Base-by-base conservation (phyloP, 2,888 invertebrate genomes). In the Allacma fusca region DNA sequence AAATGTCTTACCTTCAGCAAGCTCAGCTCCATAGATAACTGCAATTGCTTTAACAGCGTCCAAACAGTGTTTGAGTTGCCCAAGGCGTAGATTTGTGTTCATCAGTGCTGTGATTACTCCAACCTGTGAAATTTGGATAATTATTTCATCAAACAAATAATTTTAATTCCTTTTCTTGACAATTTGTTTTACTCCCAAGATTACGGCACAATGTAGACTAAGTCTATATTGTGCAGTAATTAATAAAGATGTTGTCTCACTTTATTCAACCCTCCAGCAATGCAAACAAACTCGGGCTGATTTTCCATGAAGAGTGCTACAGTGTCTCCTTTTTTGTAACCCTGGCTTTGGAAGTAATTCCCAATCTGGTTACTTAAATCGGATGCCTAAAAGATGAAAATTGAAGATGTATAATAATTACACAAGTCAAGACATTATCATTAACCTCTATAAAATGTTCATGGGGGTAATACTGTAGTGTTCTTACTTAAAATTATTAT, bases 281-380 rank as follows among this genome's bases (percentile, higher is more conserved):
- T 91, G 43, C 92, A 92, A 1, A 97, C 92, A 87, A 93, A 95
- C 87, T 98, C 96, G 0, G 96, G 94, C 59, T 94, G 91, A 87
- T 97, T 98, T 87, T 96, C 96, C 89, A 97, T 90, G 87, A 96
- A 91, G 23, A 99, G 88, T 0, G 93, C 97, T 0, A 98, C 93
- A 0, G 92, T 91, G 86, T 98, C 96, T 0, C 96, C 97, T 81
- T 92, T 92, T 84, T 92, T 91, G 83, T 93, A 92, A 19, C 96
- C 96, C 81, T 92, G 91, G 0, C 90, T 90, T 85, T 91, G 91
- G 85, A 96, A 93, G 19, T 92, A 89, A 74, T 94, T 93, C 5
- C 94, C 93, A 23, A 94, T 90, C 83, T 92, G 91, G 86, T 95
- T 93, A 85, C 94, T 94, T 86, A 91, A 93, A 83, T 95, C 94